Conservation (phyloP, 2,113 vertebrate genomes). For the Pterocles orientalis region DNA sequence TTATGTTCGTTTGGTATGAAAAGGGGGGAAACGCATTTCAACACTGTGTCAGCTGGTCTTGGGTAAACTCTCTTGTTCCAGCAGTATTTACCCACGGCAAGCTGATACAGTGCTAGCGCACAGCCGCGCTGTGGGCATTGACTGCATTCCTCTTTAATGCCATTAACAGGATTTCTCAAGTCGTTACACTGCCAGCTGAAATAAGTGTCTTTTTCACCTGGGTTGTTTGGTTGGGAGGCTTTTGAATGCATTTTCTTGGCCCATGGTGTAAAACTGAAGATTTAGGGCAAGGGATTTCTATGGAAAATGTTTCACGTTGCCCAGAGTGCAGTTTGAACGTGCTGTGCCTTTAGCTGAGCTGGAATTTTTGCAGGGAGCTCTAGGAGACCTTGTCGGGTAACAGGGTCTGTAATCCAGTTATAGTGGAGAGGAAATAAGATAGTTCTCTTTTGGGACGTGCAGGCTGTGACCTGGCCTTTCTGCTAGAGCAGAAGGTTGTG, state of each 20-base stretch:
- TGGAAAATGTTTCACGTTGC: background rate
- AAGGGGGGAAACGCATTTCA: background rate
- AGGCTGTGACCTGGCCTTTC: background rate
- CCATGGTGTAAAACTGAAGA: background rate
- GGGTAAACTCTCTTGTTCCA: background rate
- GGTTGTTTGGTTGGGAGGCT: background rate
- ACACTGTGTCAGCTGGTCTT: background rate
- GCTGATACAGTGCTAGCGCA: background rate
- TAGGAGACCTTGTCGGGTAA: background rate
- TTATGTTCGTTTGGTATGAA: background rate
- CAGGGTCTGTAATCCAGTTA: background rate
- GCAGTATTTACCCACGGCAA: background rate
- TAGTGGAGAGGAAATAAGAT: rapidly evolving
- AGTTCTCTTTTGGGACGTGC: background rate
- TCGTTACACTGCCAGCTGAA: background rate
- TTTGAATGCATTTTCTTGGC: background rate
- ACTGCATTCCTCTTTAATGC: background rate
- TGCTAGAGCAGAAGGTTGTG: background rate
- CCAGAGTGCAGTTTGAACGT: background rate
- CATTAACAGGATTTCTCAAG: background rate
- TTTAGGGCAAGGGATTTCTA: background rate
- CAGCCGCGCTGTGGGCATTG: background rate
- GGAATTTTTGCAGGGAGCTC: background rate
- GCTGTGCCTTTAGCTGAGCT: background rate
- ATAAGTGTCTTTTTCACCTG: background rate